A percentile compares a stretch with the other conserved stretches of the same genome.
These are phyloP conservation scores for Apamea epomidion DNA, from an alignment of 2,888 invertebrate species.

Conservation along the genomic window DNA sequence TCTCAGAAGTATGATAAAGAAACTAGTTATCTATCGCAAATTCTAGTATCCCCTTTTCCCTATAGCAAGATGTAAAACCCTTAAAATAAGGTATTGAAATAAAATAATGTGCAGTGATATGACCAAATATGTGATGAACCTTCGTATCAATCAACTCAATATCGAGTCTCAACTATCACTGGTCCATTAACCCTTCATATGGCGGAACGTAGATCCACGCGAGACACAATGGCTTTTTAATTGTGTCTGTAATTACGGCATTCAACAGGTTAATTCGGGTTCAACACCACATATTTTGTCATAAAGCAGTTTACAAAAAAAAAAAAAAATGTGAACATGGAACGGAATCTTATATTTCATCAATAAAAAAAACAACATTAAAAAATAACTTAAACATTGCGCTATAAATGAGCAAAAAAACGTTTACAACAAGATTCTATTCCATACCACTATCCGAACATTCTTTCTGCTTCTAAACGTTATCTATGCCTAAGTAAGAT, in stretches of 20 bases:
- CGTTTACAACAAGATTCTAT: slow-evolving; percentile 66
- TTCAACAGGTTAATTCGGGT: too few species aligned
- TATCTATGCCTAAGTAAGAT: slow-evolving; percentile 27
- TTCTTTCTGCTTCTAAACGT: slow-evolving; percentile 54
- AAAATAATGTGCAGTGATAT: slow-evolving; percentile 38
- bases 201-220: too few species aligned
- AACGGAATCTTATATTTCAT: slow-evolving; percentile 71
- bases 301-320: slow-evolving; percentile 38
- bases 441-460: slow-evolving; percentile 58
- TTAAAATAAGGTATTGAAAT: slow-evolving; percentile 57
- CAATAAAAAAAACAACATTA: slow-evolving; percentile 52
- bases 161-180: slow-evolving; percentile 21
- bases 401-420: slow-evolving; percentile 67
- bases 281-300: slow-evolving; percentile 47
- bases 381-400: slow-evolving; percentile 64
- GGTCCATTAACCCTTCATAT: too few species aligned
- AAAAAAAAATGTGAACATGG: slow-evolving; percentile 65
- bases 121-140: slow-evolving; percentile 43
- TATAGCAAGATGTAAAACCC: slow-evolving; percentile 46
- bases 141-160: slow-evolving; percentile 23
- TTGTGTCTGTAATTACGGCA: too few species aligned
- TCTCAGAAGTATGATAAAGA: background rate
- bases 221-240: too few species aligned
- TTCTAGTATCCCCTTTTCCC: slow-evolving; percentile 31
- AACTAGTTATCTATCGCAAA: background rate